Conservation (phyloP, 2,797 vertebrate species). For the Numenius phaeopus region DNA sequence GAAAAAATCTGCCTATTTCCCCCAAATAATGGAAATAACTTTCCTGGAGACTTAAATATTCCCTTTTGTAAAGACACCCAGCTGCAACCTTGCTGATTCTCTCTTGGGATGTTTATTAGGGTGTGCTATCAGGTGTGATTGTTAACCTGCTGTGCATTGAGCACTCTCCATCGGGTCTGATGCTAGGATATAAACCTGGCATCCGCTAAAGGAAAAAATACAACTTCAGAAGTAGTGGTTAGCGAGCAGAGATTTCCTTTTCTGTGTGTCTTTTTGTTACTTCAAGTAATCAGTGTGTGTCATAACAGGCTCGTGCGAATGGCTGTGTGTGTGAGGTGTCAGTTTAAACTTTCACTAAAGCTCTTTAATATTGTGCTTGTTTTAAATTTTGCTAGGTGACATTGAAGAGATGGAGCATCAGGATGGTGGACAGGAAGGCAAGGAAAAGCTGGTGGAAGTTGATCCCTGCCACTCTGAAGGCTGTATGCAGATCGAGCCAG, state of each 20-base stretch:
- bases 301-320: background rate
- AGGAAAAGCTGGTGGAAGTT: constrained; percentile 77
- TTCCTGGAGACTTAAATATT: background rate
- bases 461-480: constrained; percentile 86
- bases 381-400: constrained; percentile 81
- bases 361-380: background rate
- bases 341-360: background rate
- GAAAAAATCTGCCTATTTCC: background rate
- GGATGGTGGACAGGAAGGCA: constrained; percentile 83
- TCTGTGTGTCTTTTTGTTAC: background rate
- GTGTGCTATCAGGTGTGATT: background rate
- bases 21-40: background rate
- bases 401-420: constrained; percentile 97
- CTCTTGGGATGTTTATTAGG: background rate
- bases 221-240: background rate
- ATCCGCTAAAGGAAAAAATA: background rate
- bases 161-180: background rate
- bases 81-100: background rate
- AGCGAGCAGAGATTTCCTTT: background rate
- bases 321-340: background rate
- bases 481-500: constrained; percentile 82
- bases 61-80: background rate
- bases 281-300: background rate
- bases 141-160: background rate
- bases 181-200: background rate